Evolutionary conservation across 2,888 invertebrate species (phyloP), one percentile per base, ranked within the genome.

Genomic region (Acleris laterana): DNA sequence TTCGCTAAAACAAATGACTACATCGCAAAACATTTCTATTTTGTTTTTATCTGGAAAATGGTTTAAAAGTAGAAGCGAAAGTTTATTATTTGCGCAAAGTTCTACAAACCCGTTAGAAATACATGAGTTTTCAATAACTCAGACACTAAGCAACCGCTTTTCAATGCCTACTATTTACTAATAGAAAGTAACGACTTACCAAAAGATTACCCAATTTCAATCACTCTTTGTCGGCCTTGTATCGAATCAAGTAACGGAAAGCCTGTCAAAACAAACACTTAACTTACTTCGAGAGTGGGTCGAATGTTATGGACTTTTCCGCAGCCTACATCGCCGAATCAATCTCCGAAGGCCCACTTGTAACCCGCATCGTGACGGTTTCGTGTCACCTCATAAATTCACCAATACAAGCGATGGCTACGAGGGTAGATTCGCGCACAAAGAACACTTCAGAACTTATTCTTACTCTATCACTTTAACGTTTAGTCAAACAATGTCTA

Each of bases 331-430:
- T 68, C 56, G 50, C 48, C 32, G 49, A 61, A 53, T 62, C 60
- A 67, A 56, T 63, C 68, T 70, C 68, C 56, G 60, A 63, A 65
- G 57, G 57, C 70, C 70, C 68, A 61, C 65, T 70, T 72, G 72
- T 69, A 66, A 51, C 68, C 62, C 61, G 48, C 70, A 70, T 68
- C 73, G 71, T 75, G 71, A 71, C 69, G 72, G 77, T 77, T 77
- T 71, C 62, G 73, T 80, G 81, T 76, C 75, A 78, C 75, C 74
- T 73, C 69, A 65, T 70, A 58, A 46, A 66, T 59, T 59, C 49
- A 22, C 49, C 20, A 59, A 22, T 19, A 51, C 49, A 42, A 20
- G 7, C 56, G 49, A 52, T 65, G 50, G 55, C 38, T 28, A 11
- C 28, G 5, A 44, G 50, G 19, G 48, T 55, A 48, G 48, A 55